These are phyloP conservation scores for Microplitis mediator DNA, from an alignment of 1,140 invertebrate species.

Conservation along the genomic window DNA sequence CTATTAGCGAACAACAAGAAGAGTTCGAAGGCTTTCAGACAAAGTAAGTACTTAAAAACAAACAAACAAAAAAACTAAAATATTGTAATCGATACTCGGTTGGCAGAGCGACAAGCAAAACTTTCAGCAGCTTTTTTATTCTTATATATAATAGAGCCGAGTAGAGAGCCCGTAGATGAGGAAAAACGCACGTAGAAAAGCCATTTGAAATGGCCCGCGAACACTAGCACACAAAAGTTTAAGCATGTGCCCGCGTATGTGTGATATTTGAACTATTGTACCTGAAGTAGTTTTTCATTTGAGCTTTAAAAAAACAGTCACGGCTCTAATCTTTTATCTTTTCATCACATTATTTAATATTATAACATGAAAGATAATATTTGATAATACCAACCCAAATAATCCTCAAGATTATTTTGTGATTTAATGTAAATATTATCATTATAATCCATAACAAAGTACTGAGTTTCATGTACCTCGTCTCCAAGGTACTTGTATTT, in stretches of 20 bases:
- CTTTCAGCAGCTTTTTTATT: constrained; percentile 1
- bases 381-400: too few species aligned
- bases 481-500: too few species aligned
- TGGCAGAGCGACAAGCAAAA: constrained; percentile 21
- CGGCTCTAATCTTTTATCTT: too few species aligned
- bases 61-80: background rate
- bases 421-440: too few species aligned
- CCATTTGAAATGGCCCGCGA: constrained; percentile 31
- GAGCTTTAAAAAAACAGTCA: too few species aligned
- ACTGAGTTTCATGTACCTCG: too few species aligned
- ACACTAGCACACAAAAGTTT: background rate
- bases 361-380: too few species aligned
- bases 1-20: constrained; percentile 92
- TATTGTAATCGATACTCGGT: constrained; percentile 16
- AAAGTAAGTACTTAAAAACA: constrained; percentile 74
- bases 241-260: background rate
- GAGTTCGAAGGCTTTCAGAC: constrained; percentile 93
- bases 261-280: background rate
- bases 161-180: background rate
- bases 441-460: too few species aligned
- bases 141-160: background rate
- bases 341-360: background rate
- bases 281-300: constrained; percentile 13
- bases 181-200: constrained; percentile 31
- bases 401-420: too few species aligned